Conservation (phyloP, 2,797 vertebrate species). For the Pogoniulus pusillus region DNA sequence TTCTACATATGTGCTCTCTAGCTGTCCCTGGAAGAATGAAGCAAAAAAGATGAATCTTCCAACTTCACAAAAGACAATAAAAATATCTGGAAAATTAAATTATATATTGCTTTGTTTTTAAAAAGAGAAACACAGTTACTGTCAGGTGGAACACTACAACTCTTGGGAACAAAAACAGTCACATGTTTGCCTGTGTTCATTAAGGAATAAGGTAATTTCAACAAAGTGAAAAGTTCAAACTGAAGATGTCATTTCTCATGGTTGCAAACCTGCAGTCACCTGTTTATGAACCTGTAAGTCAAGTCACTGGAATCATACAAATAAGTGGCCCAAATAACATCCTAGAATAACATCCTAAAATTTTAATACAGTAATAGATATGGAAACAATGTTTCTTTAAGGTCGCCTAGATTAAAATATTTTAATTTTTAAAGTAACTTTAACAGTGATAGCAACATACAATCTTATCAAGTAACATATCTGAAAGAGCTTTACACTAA, state of each 20-base stretch:
- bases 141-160: rapidly evolving
- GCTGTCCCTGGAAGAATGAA: not conserved
- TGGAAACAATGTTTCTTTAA: not conserved
- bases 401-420: not conserved
- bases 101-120: not conserved
- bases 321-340: not conserved
- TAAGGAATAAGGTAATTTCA: not conserved
- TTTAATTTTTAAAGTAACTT: not conserved
- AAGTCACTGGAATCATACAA: not conserved
- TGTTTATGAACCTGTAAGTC: not conserved
- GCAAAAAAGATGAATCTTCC: not conserved
- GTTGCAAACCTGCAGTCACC: not conserved
- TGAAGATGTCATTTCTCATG: not conserved
- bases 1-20: not conserved
- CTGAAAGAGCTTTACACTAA: not conserved
- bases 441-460: not conserved
- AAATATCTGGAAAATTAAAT: not conserved
- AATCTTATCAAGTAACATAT: not conserved
- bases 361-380: not conserved
- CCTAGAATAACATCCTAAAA: not conserved
- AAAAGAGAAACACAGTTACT: not conserved
- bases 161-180: rapidly evolving
- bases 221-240: not conserved
- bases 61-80: not conserved
- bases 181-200: not conserved